Percentiles rank a stretch among this genome's conserved stretches.
These are phyloP conservation scores for Nephrotoma guestfalica DNA, from an alignment of 2,888 invertebrate species.

Conservation along the genomic window DNA sequence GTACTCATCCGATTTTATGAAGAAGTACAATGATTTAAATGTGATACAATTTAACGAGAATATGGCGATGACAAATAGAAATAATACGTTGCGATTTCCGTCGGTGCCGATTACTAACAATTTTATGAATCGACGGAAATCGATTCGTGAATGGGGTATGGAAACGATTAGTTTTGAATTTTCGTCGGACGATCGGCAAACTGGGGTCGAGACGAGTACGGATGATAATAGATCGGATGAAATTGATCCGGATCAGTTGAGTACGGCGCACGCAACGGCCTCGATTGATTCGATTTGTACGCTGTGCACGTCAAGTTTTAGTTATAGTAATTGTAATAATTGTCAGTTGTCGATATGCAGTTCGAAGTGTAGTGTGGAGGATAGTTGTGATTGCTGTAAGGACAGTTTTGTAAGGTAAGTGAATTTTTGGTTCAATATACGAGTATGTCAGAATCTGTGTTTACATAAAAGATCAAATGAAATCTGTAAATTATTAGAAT, in stretches of 20 bases:
- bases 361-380: constrained; percentile 27
- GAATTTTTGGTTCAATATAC: background rate
- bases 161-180: constrained; percentile 24
- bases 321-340: constrained; percentile 28
- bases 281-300: constrained; percentile 28
- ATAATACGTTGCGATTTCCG: constrained; percentile 21
- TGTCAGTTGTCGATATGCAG: constrained; percentile 29
- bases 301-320: constrained; percentile 31
- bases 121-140: constrained; percentile 14
- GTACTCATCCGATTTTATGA: constrained; percentile 25
- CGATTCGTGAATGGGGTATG: constrained; percentile 16
- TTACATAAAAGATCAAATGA: no score
- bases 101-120: constrained; percentile 19
- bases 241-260: constrained; percentile 14
- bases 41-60: constrained; percentile 32
- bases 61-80: constrained; percentile 31
- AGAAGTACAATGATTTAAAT: constrained; percentile 27
- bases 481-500: no score
- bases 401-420: constrained; percentile 13
- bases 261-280: background rate
- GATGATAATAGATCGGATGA: constrained; percentile 7
- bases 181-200: constrained; percentile 22
- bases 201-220: constrained; percentile 5
- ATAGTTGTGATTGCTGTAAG: constrained; percentile 18
- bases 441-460: no score